phyloP scores from a whole-genome alignment of 2,113 vertebrate genomes.

The Coptodon bakossiorum region DNA sequence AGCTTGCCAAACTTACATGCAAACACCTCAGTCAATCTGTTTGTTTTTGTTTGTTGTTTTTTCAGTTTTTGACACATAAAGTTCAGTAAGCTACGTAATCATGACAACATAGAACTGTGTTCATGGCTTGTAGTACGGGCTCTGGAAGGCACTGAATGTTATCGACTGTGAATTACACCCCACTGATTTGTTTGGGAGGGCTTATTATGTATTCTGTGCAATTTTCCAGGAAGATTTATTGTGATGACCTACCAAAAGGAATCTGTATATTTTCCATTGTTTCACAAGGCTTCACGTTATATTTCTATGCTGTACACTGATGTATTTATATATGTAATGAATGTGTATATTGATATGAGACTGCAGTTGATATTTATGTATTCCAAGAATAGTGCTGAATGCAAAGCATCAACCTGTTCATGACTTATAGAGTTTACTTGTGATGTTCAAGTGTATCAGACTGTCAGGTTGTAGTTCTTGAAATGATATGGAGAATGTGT shows the following conservation, averaged over 20 bases:
- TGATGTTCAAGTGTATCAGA: slow-evolving; percentile 30
- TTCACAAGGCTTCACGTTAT: slow-evolving; percentile 37
- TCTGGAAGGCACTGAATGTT: slow-evolving; percentile 56
- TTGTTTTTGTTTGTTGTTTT: neutral
- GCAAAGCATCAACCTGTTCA: slow-evolving; percentile 27
- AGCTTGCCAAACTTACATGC: neutral
- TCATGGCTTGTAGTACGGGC: slow-evolving; percentile 33
- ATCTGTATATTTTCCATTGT: slow-evolving; percentile 48
- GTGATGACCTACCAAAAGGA: slow-evolving; percentile 17
- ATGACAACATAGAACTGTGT: slow-evolving; percentile 21
- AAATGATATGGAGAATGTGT: slow-evolving; percentile 56
- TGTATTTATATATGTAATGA: slow-evolving; percentile 55
- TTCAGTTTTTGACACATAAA: neutral
- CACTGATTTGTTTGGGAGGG: slow-evolving; percentile 17
- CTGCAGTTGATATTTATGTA: slow-evolving; percentile 62
- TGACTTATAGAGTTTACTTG: slow-evolving; percentile 27
- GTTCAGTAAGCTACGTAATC: neutral
- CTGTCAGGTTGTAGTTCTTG: slow-evolving; percentile 37
- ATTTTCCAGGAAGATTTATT: slow-evolving; percentile 21
- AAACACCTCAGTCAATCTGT: neutral
- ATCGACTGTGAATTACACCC: slow-evolving; percentile 49
- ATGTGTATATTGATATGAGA: slow-evolving; percentile 60
- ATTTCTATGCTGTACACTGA: slow-evolving; percentile 56
- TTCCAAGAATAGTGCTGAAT: slow-evolving; percentile 28
- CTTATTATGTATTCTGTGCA: slow-evolving; percentile 28